Conservation (phyloP, 2,113 vertebrate species). For the Megaceryle maxima region DNA sequence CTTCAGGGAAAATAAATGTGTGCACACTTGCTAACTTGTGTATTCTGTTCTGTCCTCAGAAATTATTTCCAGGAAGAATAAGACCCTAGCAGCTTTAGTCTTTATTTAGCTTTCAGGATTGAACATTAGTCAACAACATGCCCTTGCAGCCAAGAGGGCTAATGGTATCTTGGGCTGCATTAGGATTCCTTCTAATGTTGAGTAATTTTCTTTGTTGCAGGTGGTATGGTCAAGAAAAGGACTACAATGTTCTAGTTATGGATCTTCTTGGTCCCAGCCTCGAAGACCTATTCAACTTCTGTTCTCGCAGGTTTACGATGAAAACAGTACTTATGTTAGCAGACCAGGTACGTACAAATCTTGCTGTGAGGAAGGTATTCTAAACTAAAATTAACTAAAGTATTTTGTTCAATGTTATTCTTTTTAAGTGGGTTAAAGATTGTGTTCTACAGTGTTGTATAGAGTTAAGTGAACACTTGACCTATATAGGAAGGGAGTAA, state of each 20-base stretch:
- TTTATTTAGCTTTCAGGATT: background rate
- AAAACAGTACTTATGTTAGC: constrained; percentile 99
- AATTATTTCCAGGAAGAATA: background rate
- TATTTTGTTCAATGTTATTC: background rate
- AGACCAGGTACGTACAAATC: constrained; percentile 88
- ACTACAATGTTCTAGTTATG: constrained; percentile 99
- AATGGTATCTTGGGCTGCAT: background rate
- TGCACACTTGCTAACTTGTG: background rate
- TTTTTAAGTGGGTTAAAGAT: background rate
- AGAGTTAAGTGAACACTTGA: background rate
- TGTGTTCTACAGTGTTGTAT: background rate
- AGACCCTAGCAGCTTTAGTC: background rate
- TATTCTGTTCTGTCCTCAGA: background rate
- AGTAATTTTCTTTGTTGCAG: constrained; percentile 71
- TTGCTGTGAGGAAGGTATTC: background rate
- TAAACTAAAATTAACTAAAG: background rate
- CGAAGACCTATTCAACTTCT: constrained; percentile 98
- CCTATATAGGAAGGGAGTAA: background rate
- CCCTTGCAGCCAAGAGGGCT: background rate
- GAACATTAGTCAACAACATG: background rate
- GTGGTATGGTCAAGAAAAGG: constrained; percentile 99
- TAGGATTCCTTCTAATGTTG: background rate
- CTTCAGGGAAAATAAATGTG: background rate
- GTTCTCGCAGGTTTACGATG: constrained; percentile 99
- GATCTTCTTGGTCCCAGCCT: constrained; percentile 97